A percentile compares a stretch with the other conserved stretches of the same genome.
Evolutionary conservation across 2,113 vertebrate genomes (phyloP).

Genomic region (Dromas ardeola): DNA sequence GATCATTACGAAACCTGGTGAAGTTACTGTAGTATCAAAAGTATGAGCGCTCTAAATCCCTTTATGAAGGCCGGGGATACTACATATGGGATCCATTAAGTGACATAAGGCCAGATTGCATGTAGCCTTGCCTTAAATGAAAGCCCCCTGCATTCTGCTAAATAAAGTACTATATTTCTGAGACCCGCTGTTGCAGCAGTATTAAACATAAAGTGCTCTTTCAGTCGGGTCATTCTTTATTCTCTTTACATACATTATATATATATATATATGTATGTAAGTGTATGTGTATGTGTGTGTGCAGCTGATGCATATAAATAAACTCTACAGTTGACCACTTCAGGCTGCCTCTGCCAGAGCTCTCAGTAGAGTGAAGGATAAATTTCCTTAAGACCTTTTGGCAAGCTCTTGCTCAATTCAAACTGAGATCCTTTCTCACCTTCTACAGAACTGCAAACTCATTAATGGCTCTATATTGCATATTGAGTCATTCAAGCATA

Average conservation of each 20-base stretch:
- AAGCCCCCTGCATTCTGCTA: not conserved
- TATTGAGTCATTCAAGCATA: conserved; percentile 7
- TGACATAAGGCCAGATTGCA: not conserved
- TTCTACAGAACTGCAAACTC: not conserved
- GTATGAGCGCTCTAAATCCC: not conserved
- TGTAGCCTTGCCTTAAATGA: not conserved
- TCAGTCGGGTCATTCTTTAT: not conserved
- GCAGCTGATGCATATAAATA: not conserved
- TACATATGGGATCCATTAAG: not conserved
- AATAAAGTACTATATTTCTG: not conserved
- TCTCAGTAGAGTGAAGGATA: not conserved
- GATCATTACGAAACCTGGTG: not conserved
- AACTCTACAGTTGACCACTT: not conserved
- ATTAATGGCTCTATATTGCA: not conserved
- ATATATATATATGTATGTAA: too few species aligned
- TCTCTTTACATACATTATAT: not conserved
- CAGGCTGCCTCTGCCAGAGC: not conserved
- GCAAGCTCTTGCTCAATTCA: not conserved
- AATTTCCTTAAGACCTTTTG: not conserved
- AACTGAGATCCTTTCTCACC: conserved; percentile 1
- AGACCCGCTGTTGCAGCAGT: not conserved
- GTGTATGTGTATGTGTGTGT: fast-evolving
- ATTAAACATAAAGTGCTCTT: not conserved
- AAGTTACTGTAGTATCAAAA: not conserved
- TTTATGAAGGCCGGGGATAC: not conserved